Evolutionary conservation across 2,888 invertebrate genomes (phyloP).

Genomic region (Acronicta psi): DNA sequence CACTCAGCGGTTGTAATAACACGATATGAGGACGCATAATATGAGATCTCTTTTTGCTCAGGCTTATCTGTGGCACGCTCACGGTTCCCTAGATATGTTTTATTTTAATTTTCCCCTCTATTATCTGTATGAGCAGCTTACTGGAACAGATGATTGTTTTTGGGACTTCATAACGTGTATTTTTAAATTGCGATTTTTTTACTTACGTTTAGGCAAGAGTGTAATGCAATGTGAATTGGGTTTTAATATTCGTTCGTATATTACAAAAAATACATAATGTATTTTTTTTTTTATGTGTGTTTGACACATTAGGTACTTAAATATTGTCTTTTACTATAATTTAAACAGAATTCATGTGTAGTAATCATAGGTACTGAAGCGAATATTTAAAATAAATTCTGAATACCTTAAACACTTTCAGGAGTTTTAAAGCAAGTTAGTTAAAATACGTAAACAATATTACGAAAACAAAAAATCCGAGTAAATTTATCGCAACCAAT

Average conservation of each 20-base stretch:
- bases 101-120: conserved; percentile 66
- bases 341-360: too few relatives aligned
- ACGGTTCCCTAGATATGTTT: conserved; percentile 59
- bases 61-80: conserved; percentile 62
- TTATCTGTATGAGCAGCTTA: conserved; percentile 19
- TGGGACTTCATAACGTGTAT: background rate
- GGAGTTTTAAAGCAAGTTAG: background rate
- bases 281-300: background rate
- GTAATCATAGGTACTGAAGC: too few relatives aligned
- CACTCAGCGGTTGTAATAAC: conserved; percentile 76
- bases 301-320: too few relatives aligned
- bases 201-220: background rate
- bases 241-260: too few relatives aligned
- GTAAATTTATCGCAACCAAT: conserved; percentile 25
- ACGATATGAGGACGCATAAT: conserved; percentile 77
- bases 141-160: conserved; percentile 22
- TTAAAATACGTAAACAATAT: background rate
- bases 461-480: conserved; percentile 4
- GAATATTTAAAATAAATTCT: too few relatives aligned
- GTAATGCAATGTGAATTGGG: background rate
- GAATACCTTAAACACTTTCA: too few relatives aligned
- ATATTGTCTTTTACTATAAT: too few relatives aligned
- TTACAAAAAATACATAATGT: too few relatives aligned
- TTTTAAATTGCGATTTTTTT: background rate
- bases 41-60: conserved; percentile 74